Conservation (phyloP, 2,888 invertebrate genomes). For the Ligdia adustata region DNA sequence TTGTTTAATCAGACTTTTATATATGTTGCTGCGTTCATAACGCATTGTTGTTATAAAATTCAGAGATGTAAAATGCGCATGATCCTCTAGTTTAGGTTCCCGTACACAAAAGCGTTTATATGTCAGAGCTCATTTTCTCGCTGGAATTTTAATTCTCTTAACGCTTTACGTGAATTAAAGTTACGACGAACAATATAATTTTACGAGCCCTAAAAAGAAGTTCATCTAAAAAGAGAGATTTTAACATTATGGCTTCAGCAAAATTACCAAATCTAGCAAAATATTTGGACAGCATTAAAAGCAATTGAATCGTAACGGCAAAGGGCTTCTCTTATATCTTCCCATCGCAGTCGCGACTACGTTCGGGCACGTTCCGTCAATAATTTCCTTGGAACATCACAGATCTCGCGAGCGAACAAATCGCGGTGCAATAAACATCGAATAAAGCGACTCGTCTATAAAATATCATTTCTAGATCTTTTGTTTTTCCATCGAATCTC, state of each 20-base stretch:
- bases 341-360: conserved; percentile 56
- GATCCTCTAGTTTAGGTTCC: conserved; percentile 42
- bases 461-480: conserved; percentile 81
- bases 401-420: conserved; percentile 76
- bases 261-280: conserved; percentile 45
- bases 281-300: conserved; percentile 53
- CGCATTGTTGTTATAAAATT: conserved; percentile 11
- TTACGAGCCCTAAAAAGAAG: conserved; percentile 61
- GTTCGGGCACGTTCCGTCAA: conserved; percentile 79
- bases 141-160: conserved; percentile 73
- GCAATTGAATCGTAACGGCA: conserved; percentile 54
- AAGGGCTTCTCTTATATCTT: conserved; percentile 56
- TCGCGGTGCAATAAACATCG: conserved; percentile 79
- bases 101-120: conserved; percentile 69
- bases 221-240: conserved; percentile 52
- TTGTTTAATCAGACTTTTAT: no score
- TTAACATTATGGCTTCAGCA: conserved; percentile 42
- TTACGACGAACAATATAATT: conserved; percentile 69
- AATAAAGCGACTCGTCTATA: conserved; percentile 78
- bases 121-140: conserved; percentile 68
- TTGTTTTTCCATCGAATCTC: conserved; percentile 78
- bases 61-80: conserved; percentile 31
- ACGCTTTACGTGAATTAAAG: conserved; percentile 66
- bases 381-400: conserved; percentile 80
- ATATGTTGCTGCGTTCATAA: conserved; percentile 1